A percentile compares a stretch with the other conserved stretches of the same genome.
These are phyloP conservation scores for Drosophila melanica DNA, from an alignment of 1,140 invertebrate genomes.

Conservation along the genomic window DNA sequence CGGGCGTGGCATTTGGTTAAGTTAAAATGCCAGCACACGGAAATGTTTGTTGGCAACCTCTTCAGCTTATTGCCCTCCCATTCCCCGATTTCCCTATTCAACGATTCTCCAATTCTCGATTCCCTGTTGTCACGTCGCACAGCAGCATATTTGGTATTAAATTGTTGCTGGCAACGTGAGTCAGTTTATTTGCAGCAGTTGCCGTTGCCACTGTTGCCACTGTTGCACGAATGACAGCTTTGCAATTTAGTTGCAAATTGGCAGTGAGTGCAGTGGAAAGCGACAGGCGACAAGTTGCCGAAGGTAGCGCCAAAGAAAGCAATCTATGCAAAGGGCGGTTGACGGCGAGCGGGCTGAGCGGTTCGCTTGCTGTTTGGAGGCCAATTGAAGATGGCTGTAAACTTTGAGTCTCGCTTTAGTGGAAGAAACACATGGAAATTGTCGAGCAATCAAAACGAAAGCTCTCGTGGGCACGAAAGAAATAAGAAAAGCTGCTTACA, in stretches of 20 bases:
- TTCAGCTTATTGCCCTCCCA: background rate
- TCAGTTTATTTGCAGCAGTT: slow-evolving; percentile 49
- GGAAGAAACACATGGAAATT: slow-evolving; percentile 1
- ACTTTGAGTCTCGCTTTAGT: background rate
- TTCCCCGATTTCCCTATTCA: slow-evolving; percentile 1
- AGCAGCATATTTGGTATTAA: slow-evolving; percentile 68
- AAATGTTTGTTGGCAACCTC: slow-evolving; percentile 12
- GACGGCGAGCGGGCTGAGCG: too few relatives aligned
- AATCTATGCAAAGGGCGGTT: slow-evolving; percentile 46
- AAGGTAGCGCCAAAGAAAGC: slow-evolving; percentile 46
- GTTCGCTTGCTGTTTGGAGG: background rate
- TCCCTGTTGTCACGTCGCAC: slow-evolving; percentile 60
- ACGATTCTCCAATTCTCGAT: slow-evolving; percentile 13
- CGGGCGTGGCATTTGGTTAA: slow-evolving; percentile 56
- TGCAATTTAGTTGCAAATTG: slow-evolving; percentile 75
- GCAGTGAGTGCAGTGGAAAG: slow-evolving; percentile 63
- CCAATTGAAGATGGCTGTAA: background rate
- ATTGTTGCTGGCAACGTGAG: slow-evolving; percentile 64
- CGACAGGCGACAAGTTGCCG: slow-evolving; percentile 64
- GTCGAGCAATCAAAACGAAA: background rate
- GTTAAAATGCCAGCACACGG: slow-evolving; percentile 27
- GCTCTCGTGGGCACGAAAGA: background rate
- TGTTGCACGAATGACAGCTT: slow-evolving; percentile 57
- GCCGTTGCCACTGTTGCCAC: slow-evolving; percentile 19
- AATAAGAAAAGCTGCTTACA: background rate